Conservation (phyloP, 2,113 vertebrate species). For the Thermophis baileyi region DNA sequence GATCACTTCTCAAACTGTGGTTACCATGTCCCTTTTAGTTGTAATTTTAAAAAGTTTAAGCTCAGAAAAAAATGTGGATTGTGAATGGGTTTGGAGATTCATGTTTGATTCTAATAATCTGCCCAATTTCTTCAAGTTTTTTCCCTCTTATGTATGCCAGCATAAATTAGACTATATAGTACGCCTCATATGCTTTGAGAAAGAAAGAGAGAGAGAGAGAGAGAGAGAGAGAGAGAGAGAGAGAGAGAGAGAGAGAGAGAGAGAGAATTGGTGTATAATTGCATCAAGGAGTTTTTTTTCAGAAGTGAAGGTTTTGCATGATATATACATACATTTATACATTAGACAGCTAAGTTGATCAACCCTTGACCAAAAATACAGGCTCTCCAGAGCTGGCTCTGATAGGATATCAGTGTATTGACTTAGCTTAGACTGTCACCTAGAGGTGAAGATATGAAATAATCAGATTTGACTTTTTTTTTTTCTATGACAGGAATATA, state of each 20-base stretch:
- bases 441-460: not conserved
- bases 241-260: not conserved
- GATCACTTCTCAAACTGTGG: not conserved
- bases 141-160: not conserved
- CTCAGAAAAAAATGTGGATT: not conserved
- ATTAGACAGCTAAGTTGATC: not conserved
- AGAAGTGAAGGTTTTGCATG: not conserved
- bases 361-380: not conserved
- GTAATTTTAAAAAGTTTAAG: not conserved
- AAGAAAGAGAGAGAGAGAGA: too few species aligned
- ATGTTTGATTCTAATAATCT: not conserved
- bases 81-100: not conserved
- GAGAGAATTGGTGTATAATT: not conserved
- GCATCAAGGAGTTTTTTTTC: not conserved
- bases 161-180: not conserved
- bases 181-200: not conserved
- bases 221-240: too few species aligned
- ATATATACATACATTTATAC: not conserved
- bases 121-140: not conserved
- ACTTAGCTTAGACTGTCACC: not conserved
- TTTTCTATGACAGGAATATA: not conserved
- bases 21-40: not conserved
- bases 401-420: not conserved
- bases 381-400: not conserved
- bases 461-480: not conserved